Evolutionary conservation across 2,797 vertebrate genomes (phyloP), one percentile per base, ranked within the genome.

Genomic region (Notolabrus celidotus): DNA sequence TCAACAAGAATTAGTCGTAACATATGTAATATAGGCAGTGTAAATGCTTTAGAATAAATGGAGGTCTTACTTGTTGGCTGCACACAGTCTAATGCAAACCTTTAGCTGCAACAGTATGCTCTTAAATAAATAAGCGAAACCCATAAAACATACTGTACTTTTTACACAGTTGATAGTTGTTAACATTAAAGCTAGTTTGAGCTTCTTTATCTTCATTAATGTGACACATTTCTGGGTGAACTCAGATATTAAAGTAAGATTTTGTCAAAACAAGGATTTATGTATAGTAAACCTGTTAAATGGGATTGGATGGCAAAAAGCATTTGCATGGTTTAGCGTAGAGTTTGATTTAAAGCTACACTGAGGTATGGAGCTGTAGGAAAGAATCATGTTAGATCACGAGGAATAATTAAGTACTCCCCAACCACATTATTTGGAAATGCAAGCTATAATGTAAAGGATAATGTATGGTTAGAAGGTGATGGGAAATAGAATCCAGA

Each of bases 1-100:
- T 83, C 68, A 67, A 70, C 31, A 73, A 67, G 45, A 86, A 86
- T 86, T 71, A 87, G 83, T 78, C 61, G 38, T 56, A 81, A 67
- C 66, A 54, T 65, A 59, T 79, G 29, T 61, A 70, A 60, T 67
- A 65, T 50, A 42, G 55, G 51, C 33, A 49, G 6, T 33, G 57
- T 54, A 67, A 59, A 66, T 47, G 54, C 31, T 42, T 52, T n/a
- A 15, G 60, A 52, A 71, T 74, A 43, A 66, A 70, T 72, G 10
- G 27, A 67, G n/a, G 17, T 69, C 9, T 25, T 53, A 61, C 20
- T 15, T 65, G 34, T 42, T 10, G 49, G 43, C 3, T 50, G 20
- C 61, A 10, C 49, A n/a, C 2, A 36, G 38, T 16, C 42, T 43
- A 17, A 19, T 20, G 17, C 17, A 42, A 38, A 43, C 19, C 36